phyloP scores from a whole-genome alignment of 1,140 invertebrate genomes.

The Drosophila sturtevanti region DNA sequence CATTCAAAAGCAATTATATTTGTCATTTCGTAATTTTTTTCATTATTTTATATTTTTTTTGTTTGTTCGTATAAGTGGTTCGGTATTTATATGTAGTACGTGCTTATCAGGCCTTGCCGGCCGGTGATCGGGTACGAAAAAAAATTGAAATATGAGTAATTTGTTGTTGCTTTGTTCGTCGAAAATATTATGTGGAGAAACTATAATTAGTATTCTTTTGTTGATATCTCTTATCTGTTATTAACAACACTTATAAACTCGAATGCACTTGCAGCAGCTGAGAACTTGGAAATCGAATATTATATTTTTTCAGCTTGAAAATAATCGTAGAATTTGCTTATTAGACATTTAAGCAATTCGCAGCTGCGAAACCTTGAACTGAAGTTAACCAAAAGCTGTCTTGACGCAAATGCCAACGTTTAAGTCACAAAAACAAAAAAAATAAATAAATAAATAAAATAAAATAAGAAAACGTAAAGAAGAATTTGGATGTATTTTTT shows the following conservation, averaged over 20 bases:
- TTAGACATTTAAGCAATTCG: slow-evolving; percentile 30
- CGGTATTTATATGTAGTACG: slow-evolving; percentile 18
- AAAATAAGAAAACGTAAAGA: slow-evolving; percentile 25
- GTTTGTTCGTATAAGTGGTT: not conserved
- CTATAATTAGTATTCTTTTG: slow-evolving; percentile 13
- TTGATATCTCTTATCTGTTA: slow-evolving; percentile 26
- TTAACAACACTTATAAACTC: not conserved
- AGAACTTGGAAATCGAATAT: not conserved
- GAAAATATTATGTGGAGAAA: slow-evolving; percentile 28
- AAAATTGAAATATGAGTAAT: slow-evolving; percentile 16
- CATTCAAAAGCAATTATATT: slow-evolving; percentile 42
- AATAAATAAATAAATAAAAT: slow-evolving; percentile 20
- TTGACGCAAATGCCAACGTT: slow-evolving; percentile 40
- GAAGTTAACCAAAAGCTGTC: slow-evolving; percentile 29
- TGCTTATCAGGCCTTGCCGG: slow-evolving; percentile 69
- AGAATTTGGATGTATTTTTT: slow-evolving; percentile 34
- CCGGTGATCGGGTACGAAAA: slow-evolving; percentile 52
- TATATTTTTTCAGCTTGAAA: not conserved
- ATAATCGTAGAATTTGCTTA: slow-evolving; percentile 10
- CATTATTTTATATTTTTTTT: not conserved
- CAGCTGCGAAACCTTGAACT: slow-evolving; percentile 37
- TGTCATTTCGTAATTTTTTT: slow-evolving; percentile 24
- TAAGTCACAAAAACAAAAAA: slow-evolving; percentile 19
- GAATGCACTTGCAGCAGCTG: not conserved
- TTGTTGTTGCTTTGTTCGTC: slow-evolving; percentile 41